Percentiles rank a stretch among this genome's conserved stretches.
phyloP scores from a whole-genome alignment of 1,140 invertebrate genomes.

The Trachelipus rathkii region DNA sequence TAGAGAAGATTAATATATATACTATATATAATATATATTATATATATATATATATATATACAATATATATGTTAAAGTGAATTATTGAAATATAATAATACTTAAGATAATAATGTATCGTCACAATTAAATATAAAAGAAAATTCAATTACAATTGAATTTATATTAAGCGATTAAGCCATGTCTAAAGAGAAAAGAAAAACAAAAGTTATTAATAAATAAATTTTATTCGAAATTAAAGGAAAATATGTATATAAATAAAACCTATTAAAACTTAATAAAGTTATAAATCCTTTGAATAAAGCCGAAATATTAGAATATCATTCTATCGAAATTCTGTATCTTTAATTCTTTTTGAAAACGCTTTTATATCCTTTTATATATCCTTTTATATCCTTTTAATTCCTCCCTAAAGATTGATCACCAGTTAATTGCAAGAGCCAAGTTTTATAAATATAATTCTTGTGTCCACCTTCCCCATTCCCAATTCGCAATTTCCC shows the following conservation, averaged over 20 bases:
- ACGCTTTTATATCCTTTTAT: conserved; percentile 4
- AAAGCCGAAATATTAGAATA: neutral
- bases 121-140: too few relatives aligned
- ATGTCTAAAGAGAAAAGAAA: too few relatives aligned
- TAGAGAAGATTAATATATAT: too few relatives aligned
- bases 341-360: neutral
- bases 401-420: neutral
- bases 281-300: neutral
- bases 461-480: conserved; percentile 8
- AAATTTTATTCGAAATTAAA: neutral
- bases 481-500: conserved; percentile 2
- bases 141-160: neutral
- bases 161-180: too few relatives aligned
- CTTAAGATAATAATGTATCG: too few relatives aligned
- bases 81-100: too few relatives aligned
- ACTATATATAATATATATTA: too few relatives aligned
- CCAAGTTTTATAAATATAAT: conserved; percentile 6
- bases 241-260: neutral
- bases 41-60: too few relatives aligned
- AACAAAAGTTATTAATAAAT: neutral
- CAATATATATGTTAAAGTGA: too few relatives aligned
- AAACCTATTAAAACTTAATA: neutral
- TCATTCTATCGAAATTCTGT: neutral
- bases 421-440: conserved; percentile 8
- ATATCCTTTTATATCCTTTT: conserved; percentile 6